phyloP scores from a whole-genome alignment of 2,113 vertebrate genomes.

The Rhinolophus ferrumequinum region DNA sequence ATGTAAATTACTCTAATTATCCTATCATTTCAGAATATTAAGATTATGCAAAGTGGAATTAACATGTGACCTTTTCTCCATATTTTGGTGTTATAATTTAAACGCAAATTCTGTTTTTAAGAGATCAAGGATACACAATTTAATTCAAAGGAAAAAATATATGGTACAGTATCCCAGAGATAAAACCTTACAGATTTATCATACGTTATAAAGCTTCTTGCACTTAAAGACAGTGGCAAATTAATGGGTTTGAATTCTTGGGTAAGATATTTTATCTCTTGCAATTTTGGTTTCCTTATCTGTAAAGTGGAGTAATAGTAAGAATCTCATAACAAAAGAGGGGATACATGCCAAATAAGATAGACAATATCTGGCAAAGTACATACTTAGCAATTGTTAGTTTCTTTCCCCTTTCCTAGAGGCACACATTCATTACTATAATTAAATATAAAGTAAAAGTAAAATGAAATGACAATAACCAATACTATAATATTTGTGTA shows the following conservation, averaged over 20 bases:
- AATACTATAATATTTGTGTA: not conserved
- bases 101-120: constrained; percentile 32
- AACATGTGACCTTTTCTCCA: not conserved
- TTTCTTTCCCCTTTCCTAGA: not conserved
- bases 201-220: not conserved
- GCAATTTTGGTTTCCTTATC: not conserved
- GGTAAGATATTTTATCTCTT: not conserved
- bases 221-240: not conserved
- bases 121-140: not conserved
- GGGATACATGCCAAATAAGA: not conserved
- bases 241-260: not conserved
- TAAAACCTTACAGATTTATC: not conserved
- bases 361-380: not conserved
- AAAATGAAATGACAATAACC: not conserved
- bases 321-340: not conserved
- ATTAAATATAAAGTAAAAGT: constrained; percentile 7
- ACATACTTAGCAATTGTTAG: not conserved
- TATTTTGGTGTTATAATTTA: constrained; percentile 13
- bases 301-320: not conserved
- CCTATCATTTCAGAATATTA: not conserved
- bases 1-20: constrained; percentile 18
- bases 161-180: not conserved
- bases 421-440: not conserved
- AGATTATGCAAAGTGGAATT: not conserved
- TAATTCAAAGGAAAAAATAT: not conserved